Evolutionary conservation across 2,888 invertebrate species (phyloP), one percentile per base, ranked within the genome.

Genomic region (Julus scanicus): DNA sequence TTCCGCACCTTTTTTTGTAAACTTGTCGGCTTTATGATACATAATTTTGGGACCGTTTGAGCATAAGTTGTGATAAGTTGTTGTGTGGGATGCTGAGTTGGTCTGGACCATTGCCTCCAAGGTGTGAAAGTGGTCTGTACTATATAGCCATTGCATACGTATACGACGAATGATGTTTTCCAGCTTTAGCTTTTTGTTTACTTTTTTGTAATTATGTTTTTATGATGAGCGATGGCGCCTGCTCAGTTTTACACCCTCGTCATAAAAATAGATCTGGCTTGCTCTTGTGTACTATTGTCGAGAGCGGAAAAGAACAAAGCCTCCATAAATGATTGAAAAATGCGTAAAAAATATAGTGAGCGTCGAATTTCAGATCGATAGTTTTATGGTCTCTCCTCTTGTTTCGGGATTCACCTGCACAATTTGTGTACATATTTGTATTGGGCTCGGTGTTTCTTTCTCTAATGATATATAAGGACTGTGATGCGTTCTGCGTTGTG

Each of bases 131-230:
- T n/a, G n/a, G n/a, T n/a, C n/a, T n/a, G n/a, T n/a, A n/a, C n/a
- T n/a, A n/a, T n/a, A n/a, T n/a, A n/a, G 20, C 20, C 20, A 63
- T 20, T 63, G 63, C 17, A n/a, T n/a, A n/a, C n/a, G n/a, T 44
- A 44, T 44, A 44, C 44, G 3, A 44, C 44, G 6, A 5, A 20
- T 63, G 63, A 20, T 63, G 63, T 20, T 63, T 20, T 20, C 63
- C 63, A 63, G 8, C 63, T 63, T 63, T 20, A 20, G 63, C 20
- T n/a, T 63, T 53, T 15, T 63, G 63, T 63, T 63, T 63, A 63
- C 63, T 63, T 63, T 63, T 63, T 63, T 63, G 63, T 20, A 63
- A 63, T 63, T 63, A 63, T 63, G 63, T 63, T 63, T 63, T 63
- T 63, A 63, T 63, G 63, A 63, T 63, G 63, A 20, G 63, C 8